Base-by-base conservation (phyloP, 2,113 vertebrate genomes). In the Anguilla japonica region DNA sequence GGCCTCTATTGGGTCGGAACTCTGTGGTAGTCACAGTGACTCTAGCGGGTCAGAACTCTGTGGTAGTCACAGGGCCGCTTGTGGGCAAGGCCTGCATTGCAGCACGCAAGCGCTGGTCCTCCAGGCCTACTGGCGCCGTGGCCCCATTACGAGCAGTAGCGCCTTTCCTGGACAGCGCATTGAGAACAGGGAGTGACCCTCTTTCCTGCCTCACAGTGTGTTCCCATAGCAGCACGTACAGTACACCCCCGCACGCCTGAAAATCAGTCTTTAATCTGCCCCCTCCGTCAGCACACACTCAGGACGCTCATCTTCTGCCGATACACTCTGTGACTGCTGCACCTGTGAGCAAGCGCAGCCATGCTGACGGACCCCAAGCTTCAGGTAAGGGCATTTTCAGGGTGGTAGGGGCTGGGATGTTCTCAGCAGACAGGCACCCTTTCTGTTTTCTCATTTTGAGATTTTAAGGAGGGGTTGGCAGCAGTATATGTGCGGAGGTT, bases 171-270 rank as follows among this genome's bases (percentile, higher is more conserved):
- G 81, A 81, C 46, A 29, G 57, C 18, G 39, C 79, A 80, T 41
- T 41, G 14, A 75, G 83, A 79, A 81, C 56, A 81, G 87, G 87
- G 87, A 87, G 87, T 87, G 87, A 79, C 87, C 83, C 57, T 53
- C 16, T 63, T 79, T 84, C 87, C 87, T 87, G 87, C 13, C 11
- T 6, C 9, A 5, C 34, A 34, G 34, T 34, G 14, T 40, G 46
- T 53, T 53, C 3, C n/a, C 84, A 80, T 46, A 86, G 39, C 79
- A 41, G n/a, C 79, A 50, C 57, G 2, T 56, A 71, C n/a, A 15
- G 60, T 22, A 7, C 20, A 22, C 18, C 60, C 41, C 39, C 79
- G 39, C 22, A 13, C 78, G 20, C 8, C 79, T 63, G 85, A 0
- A 20, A 71, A 71, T 71, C 63, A 85, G 85, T 86, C 78, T 20